Percentiles rank a stretch among this genome's conserved stretches.
phyloP scores from a whole-genome alignment of 2,113 vertebrate species.

The Ariopsis seemanni region DNA sequence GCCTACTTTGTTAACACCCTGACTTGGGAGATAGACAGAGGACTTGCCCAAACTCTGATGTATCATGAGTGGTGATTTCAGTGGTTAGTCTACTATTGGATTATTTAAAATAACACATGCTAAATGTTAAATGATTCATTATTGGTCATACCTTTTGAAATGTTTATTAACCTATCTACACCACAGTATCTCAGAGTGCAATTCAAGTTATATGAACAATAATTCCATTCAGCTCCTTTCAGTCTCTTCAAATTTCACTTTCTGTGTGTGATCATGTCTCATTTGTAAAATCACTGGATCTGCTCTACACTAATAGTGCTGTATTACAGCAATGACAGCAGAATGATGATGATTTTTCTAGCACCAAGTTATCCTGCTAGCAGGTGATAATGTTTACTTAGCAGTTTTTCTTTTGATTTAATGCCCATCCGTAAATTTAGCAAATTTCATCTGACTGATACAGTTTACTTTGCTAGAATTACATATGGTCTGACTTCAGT shows the following conservation, averaged over 20 bases:
- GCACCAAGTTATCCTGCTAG: conserved; percentile 68
- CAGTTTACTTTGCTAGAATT: conserved; percentile 84
- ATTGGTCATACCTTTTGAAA: neutral
- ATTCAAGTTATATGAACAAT: neutral
- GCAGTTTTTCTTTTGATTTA: conserved; percentile 80
- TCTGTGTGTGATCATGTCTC: neutral
- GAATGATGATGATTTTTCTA: conserved; percentile 72
- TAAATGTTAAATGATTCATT: neutral
- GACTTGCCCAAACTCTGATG: too few relatives aligned
- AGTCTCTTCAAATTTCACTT: neutral
- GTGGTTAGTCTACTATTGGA: neutral
- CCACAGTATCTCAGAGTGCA: neutral
- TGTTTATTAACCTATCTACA: neutral
- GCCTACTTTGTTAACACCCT: too few relatives aligned
- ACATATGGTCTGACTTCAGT: conserved; percentile 74
- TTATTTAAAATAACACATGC: neutral
- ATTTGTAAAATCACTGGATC: conserved; percentile 10
- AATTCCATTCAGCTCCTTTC: neutral
- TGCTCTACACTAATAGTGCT: conserved; percentile 28
- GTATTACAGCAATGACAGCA: conserved; percentile 68
- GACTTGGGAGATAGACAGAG: too few relatives aligned
- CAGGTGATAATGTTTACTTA: conserved; percentile 80
- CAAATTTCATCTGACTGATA: conserved; percentile 74
- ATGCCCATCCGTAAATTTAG: conserved; percentile 82
- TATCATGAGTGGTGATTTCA: neutral